These are phyloP conservation scores for Rhogogaster chlorosoma DNA, from an alignment of 2,888 invertebrate species.

Conservation along the genomic window DNA sequence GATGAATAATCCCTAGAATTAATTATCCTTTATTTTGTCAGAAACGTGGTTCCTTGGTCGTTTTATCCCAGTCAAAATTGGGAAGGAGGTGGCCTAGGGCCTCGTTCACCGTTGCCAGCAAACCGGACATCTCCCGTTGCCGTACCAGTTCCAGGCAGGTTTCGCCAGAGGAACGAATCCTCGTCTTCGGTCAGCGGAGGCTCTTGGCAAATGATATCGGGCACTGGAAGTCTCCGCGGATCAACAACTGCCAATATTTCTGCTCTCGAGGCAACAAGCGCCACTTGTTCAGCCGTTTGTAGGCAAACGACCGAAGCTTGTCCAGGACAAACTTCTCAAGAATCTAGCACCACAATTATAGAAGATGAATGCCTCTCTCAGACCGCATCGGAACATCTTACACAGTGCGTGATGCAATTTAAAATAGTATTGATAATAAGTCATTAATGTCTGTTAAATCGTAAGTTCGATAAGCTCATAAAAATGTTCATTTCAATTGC, in stretches of 20 bases:
- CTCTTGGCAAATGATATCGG: slow-evolving; percentile 86
- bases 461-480: background rate
- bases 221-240: slow-evolving; percentile 83
- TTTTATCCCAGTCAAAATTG: slow-evolving; percentile 71
- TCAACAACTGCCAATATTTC: slow-evolving; percentile 77
- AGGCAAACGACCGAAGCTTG: slow-evolving; percentile 69
- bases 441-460: background rate
- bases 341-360: slow-evolving; percentile 77
- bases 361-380: slow-evolving; percentile 74
- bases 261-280: slow-evolving; percentile 68
- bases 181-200: slow-evolving; percentile 81
- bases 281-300: slow-evolving; percentile 66
- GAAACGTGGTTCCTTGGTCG: slow-evolving; percentile 70
- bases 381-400: slow-evolving; percentile 62
- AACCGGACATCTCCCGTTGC: slow-evolving; percentile 83
- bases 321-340: slow-evolving; percentile 75
- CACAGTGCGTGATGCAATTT: slow-evolving; percentile 59
- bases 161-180: slow-evolving; percentile 82
- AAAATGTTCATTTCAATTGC: slow-evolving; percentile 53
- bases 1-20: background rate
- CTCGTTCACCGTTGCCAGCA: slow-evolving; percentile 74
- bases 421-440: slow-evolving; percentile 52
- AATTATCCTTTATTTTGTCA: slow-evolving; percentile 54
- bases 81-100: slow-evolving; percentile 66
- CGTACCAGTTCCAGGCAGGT: slow-evolving; percentile 80